phyloP scores from a whole-genome alignment of 2,888 invertebrate genomes.

The Rosalia funebris region DNA sequence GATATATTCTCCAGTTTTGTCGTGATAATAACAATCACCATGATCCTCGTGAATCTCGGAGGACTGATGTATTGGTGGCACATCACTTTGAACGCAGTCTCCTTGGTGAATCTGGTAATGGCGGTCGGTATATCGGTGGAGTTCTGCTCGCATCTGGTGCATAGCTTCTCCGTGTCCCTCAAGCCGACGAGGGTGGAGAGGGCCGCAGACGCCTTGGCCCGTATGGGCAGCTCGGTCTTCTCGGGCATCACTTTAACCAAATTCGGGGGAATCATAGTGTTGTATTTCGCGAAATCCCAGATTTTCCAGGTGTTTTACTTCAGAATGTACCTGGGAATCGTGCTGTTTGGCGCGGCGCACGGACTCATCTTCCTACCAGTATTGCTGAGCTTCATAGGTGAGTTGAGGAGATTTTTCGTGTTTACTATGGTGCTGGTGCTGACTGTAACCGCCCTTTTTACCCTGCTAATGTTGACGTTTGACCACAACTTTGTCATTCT shows the following conservation, averaged over 20 bases:
- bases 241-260: constrained; percentile 98
- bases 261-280: constrained; percentile 95
- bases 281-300: constrained; percentile 97
- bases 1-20: constrained; percentile 91
- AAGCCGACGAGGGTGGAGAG: constrained; percentile 77
- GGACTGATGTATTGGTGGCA: constrained; percentile 98
- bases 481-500: not conserved
- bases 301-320: constrained; percentile 76
- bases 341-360: constrained; percentile 95
- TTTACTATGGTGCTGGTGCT: constrained; percentile 3
- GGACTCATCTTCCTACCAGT: constrained; percentile 98
- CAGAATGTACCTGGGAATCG: constrained; percentile 89
- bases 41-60: constrained; percentile 92
- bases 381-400: constrained; percentile 95
- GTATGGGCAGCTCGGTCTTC: constrained; percentile 95
- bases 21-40: constrained; percentile 88
- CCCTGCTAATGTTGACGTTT: not conserved
- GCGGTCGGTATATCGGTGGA: constrained; percentile 98
- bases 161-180: constrained; percentile 87
- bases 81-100: constrained; percentile 95
- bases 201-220: constrained; percentile 84
- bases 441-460: not conserved
- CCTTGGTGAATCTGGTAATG: constrained; percentile 97
- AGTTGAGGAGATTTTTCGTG: constrained; percentile 59
- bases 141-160: constrained; percentile 97